A percentile compares a stretch with the other conserved stretches of the same genome.
phyloP scores from a whole-genome alignment of 2,888 invertebrate species.

The Hirtodrosophila cameraria region DNA sequence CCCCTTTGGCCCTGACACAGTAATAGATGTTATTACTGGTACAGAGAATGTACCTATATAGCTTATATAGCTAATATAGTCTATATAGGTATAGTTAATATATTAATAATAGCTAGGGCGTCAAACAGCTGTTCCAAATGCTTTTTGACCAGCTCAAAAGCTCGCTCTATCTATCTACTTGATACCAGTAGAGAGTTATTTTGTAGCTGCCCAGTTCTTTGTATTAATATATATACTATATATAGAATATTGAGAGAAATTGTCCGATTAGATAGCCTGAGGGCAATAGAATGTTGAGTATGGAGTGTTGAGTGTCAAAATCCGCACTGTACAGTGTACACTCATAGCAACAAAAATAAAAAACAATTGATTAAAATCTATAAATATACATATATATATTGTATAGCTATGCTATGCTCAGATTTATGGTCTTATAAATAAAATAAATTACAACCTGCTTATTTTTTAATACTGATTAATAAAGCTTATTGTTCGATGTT shows the following conservation, averaged over 20 bases:
- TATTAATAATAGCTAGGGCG: background rate
- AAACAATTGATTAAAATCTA: conserved; percentile 42
- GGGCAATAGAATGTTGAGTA: conserved; percentile 8
- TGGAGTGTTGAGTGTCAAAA: conserved; percentile 21
- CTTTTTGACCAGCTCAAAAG: conserved; percentile 15
- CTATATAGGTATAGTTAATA: too few relatives aligned
- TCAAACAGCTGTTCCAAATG: conserved; percentile 51
- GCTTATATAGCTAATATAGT: too few relatives aligned
- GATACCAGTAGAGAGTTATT: background rate
- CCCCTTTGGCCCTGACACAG: conserved; percentile 29
- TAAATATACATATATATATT: conserved; percentile 62
- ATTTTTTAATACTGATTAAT: conserved; percentile 72
- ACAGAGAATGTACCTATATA: background rate
- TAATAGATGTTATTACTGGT: background rate
- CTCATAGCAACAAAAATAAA: conserved; percentile 22
- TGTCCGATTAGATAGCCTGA: conserved; percentile 28
- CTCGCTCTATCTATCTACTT: background rate
- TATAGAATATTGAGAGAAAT: conserved; percentile 26
- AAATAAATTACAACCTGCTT: conserved; percentile 73
- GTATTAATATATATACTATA: conserved; percentile 13
- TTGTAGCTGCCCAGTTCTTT: background rate
- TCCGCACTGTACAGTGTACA: conserved; percentile 19
- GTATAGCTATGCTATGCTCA: conserved; percentile 21
- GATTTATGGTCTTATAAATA: conserved; percentile 68
- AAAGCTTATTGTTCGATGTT: conserved; percentile 38